These are phyloP conservation scores for Potamilus streckersoni DNA, from an alignment of 1,140 invertebrate species.

Conservation along the genomic window DNA sequence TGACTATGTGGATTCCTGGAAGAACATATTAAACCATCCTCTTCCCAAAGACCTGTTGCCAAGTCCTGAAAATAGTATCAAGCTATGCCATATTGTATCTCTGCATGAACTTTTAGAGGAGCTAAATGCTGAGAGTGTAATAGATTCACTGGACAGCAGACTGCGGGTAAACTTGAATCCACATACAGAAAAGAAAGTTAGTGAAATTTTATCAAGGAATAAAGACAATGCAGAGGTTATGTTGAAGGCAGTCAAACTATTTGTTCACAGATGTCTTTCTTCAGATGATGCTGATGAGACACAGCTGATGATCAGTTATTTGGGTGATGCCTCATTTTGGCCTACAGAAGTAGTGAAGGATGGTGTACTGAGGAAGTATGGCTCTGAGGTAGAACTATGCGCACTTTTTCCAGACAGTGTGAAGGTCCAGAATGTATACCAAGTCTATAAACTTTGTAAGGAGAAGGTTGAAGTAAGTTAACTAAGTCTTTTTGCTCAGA, in stretches of 20 bases:
- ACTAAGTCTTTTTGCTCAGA: no score
- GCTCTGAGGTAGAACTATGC: neutral
- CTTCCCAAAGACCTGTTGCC: conserved; percentile 13
- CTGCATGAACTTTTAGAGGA: conserved; percentile 22
- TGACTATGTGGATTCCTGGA: conserved; percentile 1
- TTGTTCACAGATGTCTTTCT: conserved; percentile 18
- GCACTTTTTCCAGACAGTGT: conserved; percentile 5
- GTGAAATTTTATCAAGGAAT: neutral
- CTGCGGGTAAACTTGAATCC: neutral
- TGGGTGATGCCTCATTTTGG: conserved; percentile 17
- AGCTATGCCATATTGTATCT: conserved; percentile 17
- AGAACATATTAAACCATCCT: neutral
- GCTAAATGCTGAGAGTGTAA: conserved; percentile 16
- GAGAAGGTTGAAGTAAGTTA: no score
- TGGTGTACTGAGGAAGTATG: neutral
- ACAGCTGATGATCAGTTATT: neutral
- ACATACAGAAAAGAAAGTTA: conserved; percentile 4
- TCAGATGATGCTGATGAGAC: neutral
- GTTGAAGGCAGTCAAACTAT: conserved; percentile 10
- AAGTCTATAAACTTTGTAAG: no score
- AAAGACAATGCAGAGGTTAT: neutral
- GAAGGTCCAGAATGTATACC: conserved; percentile 8
- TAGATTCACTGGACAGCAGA: conserved; percentile 3
- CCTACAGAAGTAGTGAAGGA: neutral
- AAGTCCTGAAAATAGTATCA: conserved; percentile 5